Base-by-base conservation (phyloP, 2,888 invertebrate genomes). In the Stenoptilia bipunctidactyla region DNA sequence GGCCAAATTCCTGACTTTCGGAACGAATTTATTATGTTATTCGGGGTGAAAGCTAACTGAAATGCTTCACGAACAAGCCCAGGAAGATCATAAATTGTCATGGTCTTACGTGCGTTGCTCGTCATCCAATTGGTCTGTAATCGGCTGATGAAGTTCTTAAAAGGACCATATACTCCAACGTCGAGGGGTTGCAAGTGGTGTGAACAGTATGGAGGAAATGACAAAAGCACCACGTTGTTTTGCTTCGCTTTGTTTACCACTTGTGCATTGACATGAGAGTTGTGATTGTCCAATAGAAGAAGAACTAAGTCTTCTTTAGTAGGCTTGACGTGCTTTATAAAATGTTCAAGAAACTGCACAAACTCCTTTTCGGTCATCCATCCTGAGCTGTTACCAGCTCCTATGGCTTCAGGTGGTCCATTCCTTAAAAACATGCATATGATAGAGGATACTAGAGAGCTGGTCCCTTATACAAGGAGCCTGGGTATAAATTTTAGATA, bases 281-380 rank as follows among this genome's bases (percentile, higher is more conserved):
- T 34, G 43, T 63, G 62, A 41, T 64, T 64, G 39, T 63, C 60
- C 1, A 64, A 44, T 4, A 62, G 15, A 13, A 65, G 40, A 9
- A 65, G 43, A 13, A 56, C 55, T 30, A 52, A 51, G 2, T 52
- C 38, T 34, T 51, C 43, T 36, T 40, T 37, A 13, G 49, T 45
- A 4, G 50, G 43, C 36, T 45, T 48, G 0, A 37, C 39, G 20
- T 52, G 39, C 35, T 56, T 52, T 15, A 52, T 44, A 43, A 67
- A 66, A 45, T 66, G 59, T 12, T 62, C 42, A 30, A 62, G 39
- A 45, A 53, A 66, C 27, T 45, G 39, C 2, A 47, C 15, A 34
- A 64, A 62, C 36, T 55, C 49, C 15, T 41, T 42, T 15, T 37
- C 52, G 13, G 46, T 48, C 55, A 61, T 61, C 65, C 61, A 66